These are phyloP conservation scores for Scolopax mira DNA, from an alignment of 2,113 vertebrate species.

Conservation along the genomic window DNA sequence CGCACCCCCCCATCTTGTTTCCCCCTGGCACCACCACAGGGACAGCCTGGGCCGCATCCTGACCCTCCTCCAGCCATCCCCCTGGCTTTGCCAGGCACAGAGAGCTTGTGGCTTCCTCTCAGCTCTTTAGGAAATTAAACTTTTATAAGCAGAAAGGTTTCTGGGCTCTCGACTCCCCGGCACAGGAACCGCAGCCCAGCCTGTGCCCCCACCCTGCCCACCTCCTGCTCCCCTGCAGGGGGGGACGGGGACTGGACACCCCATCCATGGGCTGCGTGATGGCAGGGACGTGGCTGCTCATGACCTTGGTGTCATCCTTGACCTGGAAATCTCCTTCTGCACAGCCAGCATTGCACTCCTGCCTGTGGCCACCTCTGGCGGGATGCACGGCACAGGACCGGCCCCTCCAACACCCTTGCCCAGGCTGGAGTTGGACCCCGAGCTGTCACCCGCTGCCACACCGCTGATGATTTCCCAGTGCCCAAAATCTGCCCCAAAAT, in stretches of 20 bases:
- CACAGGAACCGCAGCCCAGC: conserved; percentile 30
- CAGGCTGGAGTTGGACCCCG: background rate
- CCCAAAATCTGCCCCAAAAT: background rate
- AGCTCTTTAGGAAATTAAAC: conserved; percentile 69
- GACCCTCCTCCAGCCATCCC: background rate
- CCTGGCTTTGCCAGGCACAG: background rate
- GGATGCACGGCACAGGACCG: background rate
- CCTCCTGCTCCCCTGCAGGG: background rate
- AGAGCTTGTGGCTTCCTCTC: conserved; percentile 57
- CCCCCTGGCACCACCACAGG: background rate
- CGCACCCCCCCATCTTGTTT: fast-evolving
- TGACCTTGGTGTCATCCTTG: conserved; percentile 63
- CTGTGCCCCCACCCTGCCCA: background rate
- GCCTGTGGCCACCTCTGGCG: background rate
- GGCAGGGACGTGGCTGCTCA: background rate
- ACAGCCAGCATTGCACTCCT: background rate
- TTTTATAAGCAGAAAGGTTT: conserved; percentile 68
- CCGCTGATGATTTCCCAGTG: fast-evolving
- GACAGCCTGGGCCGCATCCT: conserved; percentile 48
- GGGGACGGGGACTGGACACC: background rate
- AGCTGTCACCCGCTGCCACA: fast-evolving
- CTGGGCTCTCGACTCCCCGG: conserved; percentile 25
- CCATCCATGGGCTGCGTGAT: background rate
- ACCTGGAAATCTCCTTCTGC: conserved; percentile 60
- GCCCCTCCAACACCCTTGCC: background rate